phyloP scores from a whole-genome alignment of 2,797 vertebrate species.

The Thaleichthys pacificus region DNA sequence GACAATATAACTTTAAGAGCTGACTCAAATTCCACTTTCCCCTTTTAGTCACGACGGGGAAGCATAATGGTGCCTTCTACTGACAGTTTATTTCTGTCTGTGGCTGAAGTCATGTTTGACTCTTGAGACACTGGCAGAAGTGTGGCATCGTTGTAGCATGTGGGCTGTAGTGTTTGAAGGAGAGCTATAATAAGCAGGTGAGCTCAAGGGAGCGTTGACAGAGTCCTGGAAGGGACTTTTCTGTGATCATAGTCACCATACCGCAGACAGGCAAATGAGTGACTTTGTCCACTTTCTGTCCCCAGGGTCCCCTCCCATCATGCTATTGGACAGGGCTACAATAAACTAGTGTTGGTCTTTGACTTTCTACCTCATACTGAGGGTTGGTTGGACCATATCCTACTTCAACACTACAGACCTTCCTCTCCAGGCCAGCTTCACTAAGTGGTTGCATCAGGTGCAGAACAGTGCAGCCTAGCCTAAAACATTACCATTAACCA shows the following conservation, averaged over 20 bases:
- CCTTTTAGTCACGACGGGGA: slow-evolving; percentile 8
- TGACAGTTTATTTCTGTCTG: slow-evolving; percentile 57
- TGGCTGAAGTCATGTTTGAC: slow-evolving; percentile 65
- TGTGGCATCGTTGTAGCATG: slow-evolving; percentile 35
- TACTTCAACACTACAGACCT: neutral
- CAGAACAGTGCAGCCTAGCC: neutral
- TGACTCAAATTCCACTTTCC: neutral
- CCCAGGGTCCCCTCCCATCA: slow-evolving; percentile 47
- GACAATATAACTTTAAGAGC: neutral
- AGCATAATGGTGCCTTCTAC: slow-evolving; percentile 36
- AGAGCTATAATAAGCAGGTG: slow-evolving; percentile 86
- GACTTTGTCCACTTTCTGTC: slow-evolving; percentile 51
- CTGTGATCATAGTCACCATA: slow-evolving; percentile 56
- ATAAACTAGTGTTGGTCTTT: slow-evolving; percentile 4
- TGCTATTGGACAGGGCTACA: slow-evolving; percentile 25
- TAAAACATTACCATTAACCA: neutral
- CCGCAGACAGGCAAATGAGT: slow-evolving; percentile 60
- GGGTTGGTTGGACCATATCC: neutral
- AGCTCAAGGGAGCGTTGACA: slow-evolving; percentile 75
- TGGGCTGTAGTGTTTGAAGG: slow-evolving; percentile 58
- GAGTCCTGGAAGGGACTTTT: slow-evolving; percentile 65
- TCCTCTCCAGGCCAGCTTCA: neutral
- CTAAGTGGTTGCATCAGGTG: neutral
- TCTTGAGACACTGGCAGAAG: slow-evolving; percentile 45
- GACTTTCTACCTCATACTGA: neutral